Evolutionary conservation across 2,888 invertebrate species (phyloP).

Genomic region (Busseola fusca): DNA sequence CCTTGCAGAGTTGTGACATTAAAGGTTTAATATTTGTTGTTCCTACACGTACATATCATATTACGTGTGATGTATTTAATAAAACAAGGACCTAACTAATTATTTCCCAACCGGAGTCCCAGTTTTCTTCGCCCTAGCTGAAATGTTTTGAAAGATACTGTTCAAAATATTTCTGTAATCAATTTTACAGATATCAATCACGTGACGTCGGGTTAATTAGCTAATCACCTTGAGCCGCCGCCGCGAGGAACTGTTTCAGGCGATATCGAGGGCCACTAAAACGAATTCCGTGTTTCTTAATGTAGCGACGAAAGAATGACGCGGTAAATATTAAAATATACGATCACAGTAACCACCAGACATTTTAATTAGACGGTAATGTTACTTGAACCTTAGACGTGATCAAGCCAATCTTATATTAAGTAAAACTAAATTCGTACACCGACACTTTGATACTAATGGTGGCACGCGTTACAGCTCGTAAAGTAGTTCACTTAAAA

Average conservation of each 20-base stretch:
- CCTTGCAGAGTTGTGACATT: not conserved
- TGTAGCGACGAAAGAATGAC: conserved; percentile 41
- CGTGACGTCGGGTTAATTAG: conserved; percentile 40
- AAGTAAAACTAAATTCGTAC: conserved; percentile 9
- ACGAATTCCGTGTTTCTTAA: conserved; percentile 55
- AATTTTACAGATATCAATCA: conserved; percentile 53
- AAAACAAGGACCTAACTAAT: not conserved
- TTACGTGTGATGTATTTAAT: not conserved
- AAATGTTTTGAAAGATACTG: conserved; percentile 29
- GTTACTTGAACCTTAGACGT: conserved; percentile 13
- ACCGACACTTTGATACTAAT: conserved; percentile 18
- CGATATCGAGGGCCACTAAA: conserved; percentile 44
- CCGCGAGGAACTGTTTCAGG: conserved; percentile 20
- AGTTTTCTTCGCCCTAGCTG: not conserved
- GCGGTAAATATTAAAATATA: conserved; percentile 43
- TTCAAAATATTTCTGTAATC: conserved; percentile 29
- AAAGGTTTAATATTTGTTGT: not conserved
- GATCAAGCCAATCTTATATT: not conserved
- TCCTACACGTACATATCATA: not conserved
- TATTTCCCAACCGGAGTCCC: not conserved
- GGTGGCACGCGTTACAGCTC: conserved; percentile 21
- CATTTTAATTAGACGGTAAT: conserved; percentile 31
- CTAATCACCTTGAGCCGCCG: conserved; percentile 47
- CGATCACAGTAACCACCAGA: conserved; percentile 28
- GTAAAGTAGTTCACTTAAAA: conserved; percentile 33